A percentile compares a stretch with the other conserved stretches of the same genome.
Evolutionary conservation across 2,888 invertebrate species (phyloP).

Genomic region (Stenolophus ochropezus): DNA sequence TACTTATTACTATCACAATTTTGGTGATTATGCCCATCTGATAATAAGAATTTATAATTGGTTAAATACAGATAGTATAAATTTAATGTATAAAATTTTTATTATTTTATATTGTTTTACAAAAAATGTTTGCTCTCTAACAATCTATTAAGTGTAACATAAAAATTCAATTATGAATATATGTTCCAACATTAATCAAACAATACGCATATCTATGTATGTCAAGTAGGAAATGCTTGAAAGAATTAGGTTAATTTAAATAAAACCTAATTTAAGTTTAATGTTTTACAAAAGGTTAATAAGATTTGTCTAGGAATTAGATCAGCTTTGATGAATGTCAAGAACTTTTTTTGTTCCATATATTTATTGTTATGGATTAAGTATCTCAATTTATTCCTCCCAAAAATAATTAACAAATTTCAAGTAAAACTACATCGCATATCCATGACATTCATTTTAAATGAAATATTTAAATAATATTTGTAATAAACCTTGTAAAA

Average conservation of each 20-base stretch:
- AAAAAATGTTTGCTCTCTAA: background rate
- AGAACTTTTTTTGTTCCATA: background rate
- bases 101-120: too few relatives aligned
- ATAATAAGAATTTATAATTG: too few relatives aligned
- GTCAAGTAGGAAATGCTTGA: background rate
- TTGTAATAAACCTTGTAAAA: background rate
- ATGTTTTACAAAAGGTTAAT: conserved; percentile 1
- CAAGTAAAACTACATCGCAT: conserved; percentile 6
- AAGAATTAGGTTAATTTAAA: background rate
- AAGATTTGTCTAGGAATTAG: background rate
- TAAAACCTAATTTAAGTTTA: background rate
- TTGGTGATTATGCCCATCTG: too few relatives aligned
- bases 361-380: background rate
- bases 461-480: conserved; percentile 17
- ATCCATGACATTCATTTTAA: conserved; percentile 22
- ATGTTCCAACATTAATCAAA: background rate
- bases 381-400: background rate
- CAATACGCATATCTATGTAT: background rate
- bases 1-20: too few relatives aligned
- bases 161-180: background rate
- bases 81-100: too few relatives aligned
- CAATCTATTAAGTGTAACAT: background rate
- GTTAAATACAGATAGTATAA: too few relatives aligned
- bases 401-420: background rate
- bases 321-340: conserved; percentile 20